Percentiles rank a stretch among this genome's conserved stretches.
Conservation (phyloP, 2,113 vertebrate species). For the Epinephelus fuscoguttatus region DNA sequence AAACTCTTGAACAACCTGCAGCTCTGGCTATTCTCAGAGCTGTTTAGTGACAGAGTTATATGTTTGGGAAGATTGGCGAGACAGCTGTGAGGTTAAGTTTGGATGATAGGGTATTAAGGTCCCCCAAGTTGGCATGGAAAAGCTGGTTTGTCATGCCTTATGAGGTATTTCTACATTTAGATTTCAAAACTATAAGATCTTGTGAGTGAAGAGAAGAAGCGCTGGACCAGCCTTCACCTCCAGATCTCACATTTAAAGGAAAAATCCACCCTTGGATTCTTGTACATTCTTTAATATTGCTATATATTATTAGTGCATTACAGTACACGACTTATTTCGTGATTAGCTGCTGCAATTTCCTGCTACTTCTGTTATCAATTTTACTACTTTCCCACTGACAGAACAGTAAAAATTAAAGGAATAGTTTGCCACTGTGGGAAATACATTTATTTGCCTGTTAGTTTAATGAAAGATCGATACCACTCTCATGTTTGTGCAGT, state of each 20-base stretch:
- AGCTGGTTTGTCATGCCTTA: no score
- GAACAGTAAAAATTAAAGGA: no score
- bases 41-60: constrained; percentile 33
- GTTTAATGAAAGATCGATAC: no score
- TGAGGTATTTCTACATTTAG: neutral
- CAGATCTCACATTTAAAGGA: neutral
- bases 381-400: no score
- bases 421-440: no score
- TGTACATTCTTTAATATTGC: neutral
- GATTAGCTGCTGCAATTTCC: no score
- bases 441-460: no score
- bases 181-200: neutral
- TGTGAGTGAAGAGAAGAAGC: neutral
- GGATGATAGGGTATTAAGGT: no score
- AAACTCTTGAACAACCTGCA: constrained; percentile 38
- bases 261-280: neutral
- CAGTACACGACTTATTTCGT: no score
- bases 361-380: no score
- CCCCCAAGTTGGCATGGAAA: neutral
- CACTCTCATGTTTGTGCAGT: no score
- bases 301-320: neutral
- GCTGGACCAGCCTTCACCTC: neutral
- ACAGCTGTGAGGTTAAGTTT: neutral
- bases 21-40: constrained; percentile 31
- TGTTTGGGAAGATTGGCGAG: neutral